Conservation (phyloP, 2,888 invertebrate species). For the Chrysolina americana region DNA sequence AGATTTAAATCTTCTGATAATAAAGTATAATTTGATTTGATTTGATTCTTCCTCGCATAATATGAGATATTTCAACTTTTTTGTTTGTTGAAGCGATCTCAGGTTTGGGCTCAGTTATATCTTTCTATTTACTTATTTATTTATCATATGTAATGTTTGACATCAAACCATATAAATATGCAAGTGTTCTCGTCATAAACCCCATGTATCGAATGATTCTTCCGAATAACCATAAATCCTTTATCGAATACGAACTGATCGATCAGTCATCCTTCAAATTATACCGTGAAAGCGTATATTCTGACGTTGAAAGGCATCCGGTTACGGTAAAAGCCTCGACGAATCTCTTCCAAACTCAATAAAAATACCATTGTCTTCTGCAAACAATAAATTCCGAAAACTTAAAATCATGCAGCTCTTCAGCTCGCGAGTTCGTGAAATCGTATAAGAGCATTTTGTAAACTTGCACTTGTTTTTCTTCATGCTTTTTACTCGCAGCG, state of each 20-base stretch:
- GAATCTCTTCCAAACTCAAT: constrained; percentile 42
- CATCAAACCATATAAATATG: neutral
- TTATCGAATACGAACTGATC: neutral
- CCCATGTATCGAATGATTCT: neutral
- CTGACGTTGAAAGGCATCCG: constrained; percentile 28
- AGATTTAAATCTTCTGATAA: too few species aligned
- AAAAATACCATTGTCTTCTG: constrained; percentile 39
- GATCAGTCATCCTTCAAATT: constrained; percentile 1
- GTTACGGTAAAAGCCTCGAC: constrained; percentile 36
- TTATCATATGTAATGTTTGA: neutral
- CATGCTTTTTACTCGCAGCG: neutral
- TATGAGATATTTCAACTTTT: too few species aligned
- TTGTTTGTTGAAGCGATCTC: too few species aligned
- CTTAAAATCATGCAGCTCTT: constrained; percentile 35
- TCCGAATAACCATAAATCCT: neutral
- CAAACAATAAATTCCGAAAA: constrained; percentile 44
- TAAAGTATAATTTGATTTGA: too few species aligned
- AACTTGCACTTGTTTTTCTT: constrained; percentile 10
- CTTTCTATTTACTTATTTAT: neutral
- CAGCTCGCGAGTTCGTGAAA: constrained; percentile 37
- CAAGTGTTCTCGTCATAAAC: neutral
- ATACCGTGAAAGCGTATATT: constrained; percentile 24
- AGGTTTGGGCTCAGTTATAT: too few species aligned
- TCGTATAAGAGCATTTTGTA: constrained; percentile 26
- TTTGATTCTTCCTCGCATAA: too few species aligned